Evolutionary conservation across 2,888 invertebrate species (phyloP).

Genomic region (Archips crataeganus): DNA sequence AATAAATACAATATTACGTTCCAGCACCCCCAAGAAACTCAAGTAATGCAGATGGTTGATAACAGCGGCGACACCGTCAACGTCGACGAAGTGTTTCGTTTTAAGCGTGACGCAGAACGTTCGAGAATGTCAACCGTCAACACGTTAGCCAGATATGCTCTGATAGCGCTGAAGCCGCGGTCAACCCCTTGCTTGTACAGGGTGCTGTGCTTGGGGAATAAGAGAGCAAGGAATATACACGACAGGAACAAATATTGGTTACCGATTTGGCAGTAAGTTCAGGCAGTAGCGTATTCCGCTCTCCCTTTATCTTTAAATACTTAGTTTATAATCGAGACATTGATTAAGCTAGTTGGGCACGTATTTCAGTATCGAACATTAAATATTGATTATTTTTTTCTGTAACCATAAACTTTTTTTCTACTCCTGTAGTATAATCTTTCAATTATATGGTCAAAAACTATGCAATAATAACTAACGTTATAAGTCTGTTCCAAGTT

Average conservation of each 20-base stretch:
- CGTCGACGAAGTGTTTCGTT: conserved; percentile 77
- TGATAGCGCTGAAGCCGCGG: conserved; percentile 82
- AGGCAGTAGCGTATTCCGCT: too few relatives aligned
- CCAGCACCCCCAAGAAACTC: conserved; percentile 72
- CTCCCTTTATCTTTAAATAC: too few relatives aligned
- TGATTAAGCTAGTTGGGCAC: too few relatives aligned
- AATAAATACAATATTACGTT: neutral
- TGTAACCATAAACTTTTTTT: too few relatives aligned
- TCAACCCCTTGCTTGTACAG: conserved; percentile 87
- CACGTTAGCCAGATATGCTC: conserved; percentile 82
- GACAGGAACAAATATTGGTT: conserved; percentile 88
- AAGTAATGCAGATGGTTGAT: conserved; percentile 80
- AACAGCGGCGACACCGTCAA: conserved; percentile 67
- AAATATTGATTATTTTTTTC: too few relatives aligned
- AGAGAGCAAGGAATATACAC: conserved; percentile 82
- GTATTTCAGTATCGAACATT: too few relatives aligned
- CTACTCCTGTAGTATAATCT: too few relatives aligned
- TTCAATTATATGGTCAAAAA: too few relatives aligned
- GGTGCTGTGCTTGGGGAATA: conserved; percentile 89
- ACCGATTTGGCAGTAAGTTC: conserved; percentile 90
- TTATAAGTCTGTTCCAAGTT: too few relatives aligned
- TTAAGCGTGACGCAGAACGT: conserved; percentile 67
- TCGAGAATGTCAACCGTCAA: conserved; percentile 77
- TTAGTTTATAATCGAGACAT: too few relatives aligned
- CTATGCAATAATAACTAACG: too few relatives aligned